phyloP scores from a whole-genome alignment of 92 coral and sea anemone genomes.

The Diadumene lineata region DNA sequence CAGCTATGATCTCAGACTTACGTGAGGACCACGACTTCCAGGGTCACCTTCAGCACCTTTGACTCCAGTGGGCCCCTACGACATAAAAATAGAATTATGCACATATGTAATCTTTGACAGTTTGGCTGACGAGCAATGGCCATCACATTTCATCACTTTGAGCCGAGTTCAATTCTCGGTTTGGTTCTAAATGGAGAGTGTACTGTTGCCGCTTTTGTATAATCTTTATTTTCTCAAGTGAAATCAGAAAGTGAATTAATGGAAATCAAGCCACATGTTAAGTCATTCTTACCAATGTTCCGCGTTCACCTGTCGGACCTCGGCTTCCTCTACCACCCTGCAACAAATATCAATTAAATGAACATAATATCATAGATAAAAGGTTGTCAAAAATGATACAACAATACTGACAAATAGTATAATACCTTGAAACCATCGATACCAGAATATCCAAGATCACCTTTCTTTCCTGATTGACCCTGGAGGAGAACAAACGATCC shows the following conservation, averaged over 20 bases:
- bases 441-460: slow-evolving; percentile 36
- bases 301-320: slow-evolving; percentile 49
- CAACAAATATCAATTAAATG: too few species aligned
- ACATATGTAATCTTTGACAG: too few species aligned
- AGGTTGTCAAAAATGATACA: neutral
- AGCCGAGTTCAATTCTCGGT: too few species aligned
- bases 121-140: too few species aligned
- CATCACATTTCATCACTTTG: too few species aligned
- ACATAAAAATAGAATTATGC: neutral
- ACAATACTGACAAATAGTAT: neutral
- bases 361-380: too few species aligned
- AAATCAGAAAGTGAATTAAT: neutral
- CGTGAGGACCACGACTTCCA: slow-evolving; percentile 39
- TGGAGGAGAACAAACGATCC: too few species aligned
- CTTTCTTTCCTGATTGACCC: slow-evolving; percentile 39
- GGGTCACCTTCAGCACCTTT: slow-evolving; percentile 64
- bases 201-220: too few species aligned
- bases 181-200: too few species aligned
- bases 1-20: slow-evolving; percentile 2
- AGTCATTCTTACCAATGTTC: slow-evolving; percentile 20
- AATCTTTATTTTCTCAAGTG: too few species aligned
- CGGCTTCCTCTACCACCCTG: slow-evolving; percentile 54
- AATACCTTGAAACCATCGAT: slow-evolving; percentile 44
- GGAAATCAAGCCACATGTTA: too few species aligned
- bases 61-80: slow-evolving; percentile 56